Evolutionary conservation across 2,888 invertebrate species (phyloP).

Genomic region (Papilio demoleus): DNA sequence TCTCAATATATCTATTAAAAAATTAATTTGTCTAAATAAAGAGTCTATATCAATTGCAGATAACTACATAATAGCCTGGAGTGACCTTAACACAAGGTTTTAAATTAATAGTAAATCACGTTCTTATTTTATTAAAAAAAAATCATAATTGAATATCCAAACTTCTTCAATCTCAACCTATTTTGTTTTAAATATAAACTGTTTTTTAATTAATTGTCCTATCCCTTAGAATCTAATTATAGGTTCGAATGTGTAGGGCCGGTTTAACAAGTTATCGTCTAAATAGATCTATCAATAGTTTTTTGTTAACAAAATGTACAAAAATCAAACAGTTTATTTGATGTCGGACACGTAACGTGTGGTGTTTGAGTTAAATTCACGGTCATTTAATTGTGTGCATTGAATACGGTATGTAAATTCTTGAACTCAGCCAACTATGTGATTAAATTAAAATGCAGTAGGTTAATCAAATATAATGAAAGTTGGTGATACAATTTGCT

Average conservation of each 20-base stretch:
- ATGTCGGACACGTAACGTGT: background rate
- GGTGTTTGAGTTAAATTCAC: background rate
- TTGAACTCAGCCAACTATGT: background rate
- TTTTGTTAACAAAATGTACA: background rate
- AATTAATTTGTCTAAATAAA: slow-evolving; percentile 1
- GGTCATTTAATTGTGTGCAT: background rate
- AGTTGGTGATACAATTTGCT: too few species aligned
- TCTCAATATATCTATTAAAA: slow-evolving; percentile 10
- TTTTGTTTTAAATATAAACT: too few species aligned
- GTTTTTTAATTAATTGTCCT: too few species aligned
- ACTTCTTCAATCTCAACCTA: too few species aligned
- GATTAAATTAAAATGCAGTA: background rate
- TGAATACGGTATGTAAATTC: background rate
- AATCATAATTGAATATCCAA: background rate
- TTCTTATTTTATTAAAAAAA: background rate
- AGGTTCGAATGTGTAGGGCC: background rate
- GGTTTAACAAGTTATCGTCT: background rate
- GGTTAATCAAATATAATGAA: background rate
- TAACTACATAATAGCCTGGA: background rate
- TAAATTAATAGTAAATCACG: background rate
- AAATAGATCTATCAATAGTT: background rate
- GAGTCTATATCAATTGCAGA: background rate
- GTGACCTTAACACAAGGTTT: slow-evolving; percentile 30
- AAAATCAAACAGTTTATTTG: background rate
- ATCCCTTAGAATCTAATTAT: too few species aligned